A percentile compares a stretch with the other conserved stretches of the same genome.
Evolutionary conservation across 2,113 vertebrate genomes (phyloP).

Genomic region (Pachycephala philippinensis): DNA sequence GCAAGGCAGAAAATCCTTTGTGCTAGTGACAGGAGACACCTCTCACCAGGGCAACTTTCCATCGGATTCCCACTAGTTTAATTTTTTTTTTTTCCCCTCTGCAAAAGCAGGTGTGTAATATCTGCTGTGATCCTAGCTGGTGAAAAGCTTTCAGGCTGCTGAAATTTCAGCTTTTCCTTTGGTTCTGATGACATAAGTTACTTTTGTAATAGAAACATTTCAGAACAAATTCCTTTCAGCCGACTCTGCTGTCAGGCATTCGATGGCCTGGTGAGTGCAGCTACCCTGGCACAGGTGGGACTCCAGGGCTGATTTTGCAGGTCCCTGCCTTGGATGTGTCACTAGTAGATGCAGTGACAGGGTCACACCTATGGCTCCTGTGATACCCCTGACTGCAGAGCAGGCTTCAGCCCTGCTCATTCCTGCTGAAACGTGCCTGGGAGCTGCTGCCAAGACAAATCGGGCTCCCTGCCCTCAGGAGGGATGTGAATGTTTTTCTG

Average conservation of each 20-base stretch:
- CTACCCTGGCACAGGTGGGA: background rate
- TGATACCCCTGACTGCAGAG: background rate
- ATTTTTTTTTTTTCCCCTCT: background rate
- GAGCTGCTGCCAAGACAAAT: background rate
- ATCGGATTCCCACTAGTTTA: background rate
- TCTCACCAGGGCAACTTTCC: background rate
- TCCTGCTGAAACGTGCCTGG: background rate
- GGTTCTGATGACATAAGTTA: background rate
- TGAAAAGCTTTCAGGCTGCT: background rate
- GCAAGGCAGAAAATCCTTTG: background rate
- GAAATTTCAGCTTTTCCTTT: background rate
- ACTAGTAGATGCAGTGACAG: background rate
- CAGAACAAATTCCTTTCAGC: background rate
- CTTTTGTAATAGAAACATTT: background rate
- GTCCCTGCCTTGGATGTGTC: background rate
- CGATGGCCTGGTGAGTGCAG: background rate
- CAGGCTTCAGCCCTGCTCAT: background rate
- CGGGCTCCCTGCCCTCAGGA: background rate
- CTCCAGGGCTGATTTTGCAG: background rate
- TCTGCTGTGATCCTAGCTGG: background rate
- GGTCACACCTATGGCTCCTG: background rate
- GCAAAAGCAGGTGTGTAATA: background rate
- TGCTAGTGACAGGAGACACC: background rate
- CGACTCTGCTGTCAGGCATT: fast-evolving
- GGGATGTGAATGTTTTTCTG: fast-evolving